Percentiles rank a stretch among this genome's conserved stretches.
These are phyloP conservation scores for Zaprionus obscuricornis DNA, from an alignment of 2,888 invertebrate genomes.

Conservation along the genomic window DNA sequence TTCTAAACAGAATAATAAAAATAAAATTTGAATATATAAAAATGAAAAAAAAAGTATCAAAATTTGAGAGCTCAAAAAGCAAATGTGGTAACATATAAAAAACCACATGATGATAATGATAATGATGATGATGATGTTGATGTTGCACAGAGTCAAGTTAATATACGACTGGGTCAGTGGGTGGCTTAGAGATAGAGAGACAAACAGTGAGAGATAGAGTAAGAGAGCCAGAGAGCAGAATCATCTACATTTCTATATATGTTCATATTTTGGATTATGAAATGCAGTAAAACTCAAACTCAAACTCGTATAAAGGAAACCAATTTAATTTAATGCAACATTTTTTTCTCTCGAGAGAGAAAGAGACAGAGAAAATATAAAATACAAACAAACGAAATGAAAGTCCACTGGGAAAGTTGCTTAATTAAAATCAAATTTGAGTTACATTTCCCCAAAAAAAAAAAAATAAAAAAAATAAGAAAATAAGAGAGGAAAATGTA, in stretches of 20 bases:
- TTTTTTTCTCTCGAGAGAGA: too few relatives aligned
- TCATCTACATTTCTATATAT: background rate
- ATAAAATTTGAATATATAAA: conserved; percentile 15
- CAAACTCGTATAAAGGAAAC: too few relatives aligned
- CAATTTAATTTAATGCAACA: conserved; percentile 16
- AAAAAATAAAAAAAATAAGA: too few relatives aligned
- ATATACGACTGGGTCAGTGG: conserved; percentile 19
- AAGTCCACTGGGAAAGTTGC: conserved; percentile 27
- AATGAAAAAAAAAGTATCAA: too few relatives aligned
- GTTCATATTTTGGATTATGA: background rate
- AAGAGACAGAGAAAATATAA: conserved; percentile 9
- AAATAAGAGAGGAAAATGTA: too few relatives aligned
- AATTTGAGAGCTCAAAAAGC: too few relatives aligned
- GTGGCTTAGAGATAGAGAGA: background rate
- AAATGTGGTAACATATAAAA: conserved; percentile 11
- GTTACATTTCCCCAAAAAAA: conserved; percentile 32
- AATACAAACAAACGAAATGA: conserved; percentile 11
- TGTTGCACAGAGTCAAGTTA: too few relatives aligned
- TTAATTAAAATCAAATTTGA: conserved; percentile 55
- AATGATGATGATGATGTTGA: conserved; percentile 10
- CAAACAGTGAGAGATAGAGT: too few relatives aligned
- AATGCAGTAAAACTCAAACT: too few relatives aligned
- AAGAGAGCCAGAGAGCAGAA: too few relatives aligned
- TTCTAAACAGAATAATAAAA: background rate
- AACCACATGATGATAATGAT: conserved; percentile 6